Conservation (phyloP, 2,888 invertebrate species). For the Chrysolina americana region DNA sequence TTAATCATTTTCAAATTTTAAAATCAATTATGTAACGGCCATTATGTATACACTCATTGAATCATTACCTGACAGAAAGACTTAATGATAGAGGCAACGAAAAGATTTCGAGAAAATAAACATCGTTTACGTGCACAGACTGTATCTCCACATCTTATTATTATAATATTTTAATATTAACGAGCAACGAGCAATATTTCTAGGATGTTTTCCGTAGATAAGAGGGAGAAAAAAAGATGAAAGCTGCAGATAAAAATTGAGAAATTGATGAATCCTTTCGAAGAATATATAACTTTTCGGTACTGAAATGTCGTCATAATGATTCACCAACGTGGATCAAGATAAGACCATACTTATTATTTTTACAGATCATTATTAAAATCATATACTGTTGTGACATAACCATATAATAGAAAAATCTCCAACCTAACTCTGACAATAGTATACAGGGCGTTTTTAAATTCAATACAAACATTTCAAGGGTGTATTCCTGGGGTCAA, state of each 20-base stretch:
- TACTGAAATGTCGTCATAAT: background rate
- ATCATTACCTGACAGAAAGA: conserved; percentile 31
- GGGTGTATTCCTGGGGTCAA: no score
- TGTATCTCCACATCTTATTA: conserved; percentile 4
- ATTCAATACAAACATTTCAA: no score
- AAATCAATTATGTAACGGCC: conserved; percentile 42
- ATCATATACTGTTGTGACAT: no score
- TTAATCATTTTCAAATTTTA: conserved; percentile 48
- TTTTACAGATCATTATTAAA: no score
- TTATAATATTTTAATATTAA: conserved; percentile 14
- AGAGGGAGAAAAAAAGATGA: conserved; percentile 5
- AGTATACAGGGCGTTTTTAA: no score
- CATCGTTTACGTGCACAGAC: conserved; percentile 28
- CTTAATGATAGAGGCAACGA: conserved; percentile 23
- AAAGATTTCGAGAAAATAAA: conserved; percentile 33
- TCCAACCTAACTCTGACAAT: no score
- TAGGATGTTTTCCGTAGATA: conserved; percentile 13
- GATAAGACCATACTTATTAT: background rate
- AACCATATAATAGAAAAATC: no score
- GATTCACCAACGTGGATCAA: background rate
- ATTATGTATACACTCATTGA: conserved; percentile 33
- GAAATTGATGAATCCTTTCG: conserved; percentile 1
- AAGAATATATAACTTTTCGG: background rate
- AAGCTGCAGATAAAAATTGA: conserved; percentile 9
- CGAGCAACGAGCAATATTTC: conserved; percentile 13